These are phyloP conservation scores for Athene noctua DNA, from an alignment of 2,113 vertebrate genomes.

Conservation along the genomic window DNA sequence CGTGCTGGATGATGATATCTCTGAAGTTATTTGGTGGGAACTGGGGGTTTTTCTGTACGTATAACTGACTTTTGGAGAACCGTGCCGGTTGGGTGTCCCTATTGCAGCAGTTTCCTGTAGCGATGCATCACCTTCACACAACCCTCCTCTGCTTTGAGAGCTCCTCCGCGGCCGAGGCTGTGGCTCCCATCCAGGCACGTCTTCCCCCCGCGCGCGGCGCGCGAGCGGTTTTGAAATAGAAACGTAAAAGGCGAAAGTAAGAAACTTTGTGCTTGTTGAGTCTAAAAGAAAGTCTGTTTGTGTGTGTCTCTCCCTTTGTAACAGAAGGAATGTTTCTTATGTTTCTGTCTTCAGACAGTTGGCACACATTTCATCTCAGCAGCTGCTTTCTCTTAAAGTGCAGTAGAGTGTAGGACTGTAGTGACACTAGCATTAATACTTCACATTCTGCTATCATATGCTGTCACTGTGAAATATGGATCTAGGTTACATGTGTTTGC, in stretches of 20 bases:
- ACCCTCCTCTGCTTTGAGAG: neutral
- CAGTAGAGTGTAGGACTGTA: conserved; percentile 84
- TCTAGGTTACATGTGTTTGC: conserved; percentile 84
- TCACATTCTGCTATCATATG: conserved; percentile 86
- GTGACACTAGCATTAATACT: conserved; percentile 87
- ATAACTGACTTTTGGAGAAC: neutral
- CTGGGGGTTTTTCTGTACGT: neutral
- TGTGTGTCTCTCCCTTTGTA: conserved; percentile 81
- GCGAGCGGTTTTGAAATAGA: conserved; percentile 3
- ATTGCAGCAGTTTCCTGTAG: neutral
- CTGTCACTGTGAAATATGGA: conserved; percentile 85
- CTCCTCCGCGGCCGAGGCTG: neutral
- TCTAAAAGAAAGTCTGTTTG: conserved; percentile 82
- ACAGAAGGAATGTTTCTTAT: conserved; percentile 87
- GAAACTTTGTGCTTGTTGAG: conserved; percentile 77
- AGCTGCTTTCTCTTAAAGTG: conserved; percentile 89
- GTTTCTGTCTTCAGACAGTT: conserved; percentile 85
- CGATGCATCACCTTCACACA: neutral
- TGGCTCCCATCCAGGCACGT: neutral
- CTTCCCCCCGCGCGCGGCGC: neutral
- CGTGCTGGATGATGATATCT: neutral
- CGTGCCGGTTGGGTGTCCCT: rapidly evolving
- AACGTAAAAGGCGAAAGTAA: conserved; percentile 72
- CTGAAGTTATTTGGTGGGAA: neutral
- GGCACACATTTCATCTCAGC: conserved; percentile 84